Conservation (phyloP, 2,113 vertebrate genomes). For the Tragelaphus strepsiceros region DNA sequence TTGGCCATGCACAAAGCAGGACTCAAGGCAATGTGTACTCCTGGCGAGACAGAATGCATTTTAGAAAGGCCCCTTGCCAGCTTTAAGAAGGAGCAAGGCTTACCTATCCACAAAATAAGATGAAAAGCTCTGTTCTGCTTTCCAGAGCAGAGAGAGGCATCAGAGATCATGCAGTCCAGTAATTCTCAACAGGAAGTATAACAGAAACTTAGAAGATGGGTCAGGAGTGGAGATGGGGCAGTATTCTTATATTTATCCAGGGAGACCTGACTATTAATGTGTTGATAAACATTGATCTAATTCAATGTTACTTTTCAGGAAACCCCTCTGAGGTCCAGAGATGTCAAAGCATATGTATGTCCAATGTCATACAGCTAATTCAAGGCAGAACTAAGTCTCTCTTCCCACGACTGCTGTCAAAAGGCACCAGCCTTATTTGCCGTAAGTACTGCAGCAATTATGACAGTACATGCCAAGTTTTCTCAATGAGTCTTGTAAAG, state of each 20-base stretch:
- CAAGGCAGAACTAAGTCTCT: neutral
- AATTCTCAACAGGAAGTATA: neutral
- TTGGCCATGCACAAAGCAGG: neutral
- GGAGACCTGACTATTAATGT: neutral
- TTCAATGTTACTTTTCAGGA: neutral
- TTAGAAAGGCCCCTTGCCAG: neutral
- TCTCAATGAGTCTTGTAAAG: slow-evolving; percentile 59
- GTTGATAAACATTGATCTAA: neutral
- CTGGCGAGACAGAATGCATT: neutral
- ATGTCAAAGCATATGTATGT: neutral
- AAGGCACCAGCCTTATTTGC: slow-evolving; percentile 64
- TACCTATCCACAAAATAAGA: neutral
- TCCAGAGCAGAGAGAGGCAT: neutral
- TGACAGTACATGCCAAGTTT: slow-evolving; percentile 57
- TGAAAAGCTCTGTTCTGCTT: neutral
- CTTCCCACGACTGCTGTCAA: neutral
- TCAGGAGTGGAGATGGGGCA: too few relatives aligned
- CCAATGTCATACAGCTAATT: neutral
- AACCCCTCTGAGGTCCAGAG: neutral
- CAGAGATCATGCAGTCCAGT: neutral
- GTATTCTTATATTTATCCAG: slow-evolving; percentile 12
- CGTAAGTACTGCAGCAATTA: slow-evolving; percentile 67
- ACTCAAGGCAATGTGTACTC: neutral
- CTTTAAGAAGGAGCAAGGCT: neutral
- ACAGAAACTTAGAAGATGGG: neutral